Percentiles rank a stretch among this genome's conserved stretches.
phyloP scores from a whole-genome alignment of 1,140 invertebrate species.

The Metopolophium dirhodum region DNA sequence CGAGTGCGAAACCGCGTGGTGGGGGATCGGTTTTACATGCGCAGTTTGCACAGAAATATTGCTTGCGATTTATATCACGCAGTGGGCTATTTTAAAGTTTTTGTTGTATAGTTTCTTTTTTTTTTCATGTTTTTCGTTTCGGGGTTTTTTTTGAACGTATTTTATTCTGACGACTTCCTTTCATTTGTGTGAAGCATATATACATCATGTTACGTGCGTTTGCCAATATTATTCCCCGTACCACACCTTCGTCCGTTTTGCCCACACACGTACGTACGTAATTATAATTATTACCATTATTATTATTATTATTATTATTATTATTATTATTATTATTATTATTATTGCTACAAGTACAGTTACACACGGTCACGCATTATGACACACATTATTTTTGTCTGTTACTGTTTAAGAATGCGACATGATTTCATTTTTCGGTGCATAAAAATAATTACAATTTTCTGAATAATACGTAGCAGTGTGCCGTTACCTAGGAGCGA shows the following conservation, averaged over 20 bases:
- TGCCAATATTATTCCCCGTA: neutral
- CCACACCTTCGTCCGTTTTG: neutral
- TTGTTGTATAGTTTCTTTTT: neutral
- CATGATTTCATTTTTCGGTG: neutral
- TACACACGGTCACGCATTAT: neutral
- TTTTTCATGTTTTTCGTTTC: neutral
- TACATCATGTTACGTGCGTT: neutral
- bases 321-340: neutral
- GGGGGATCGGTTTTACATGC: conserved; percentile 32
- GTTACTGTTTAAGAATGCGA: neutral
- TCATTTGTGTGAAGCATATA: no score
- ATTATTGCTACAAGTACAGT: neutral
- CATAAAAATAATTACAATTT: neutral
- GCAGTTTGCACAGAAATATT: conserved; percentile 24
- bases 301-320: neutral
- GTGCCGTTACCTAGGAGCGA: neutral
- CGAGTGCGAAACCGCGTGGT: neutral
- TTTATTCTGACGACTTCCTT: neutral
- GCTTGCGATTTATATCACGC: conserved; percentile 32
- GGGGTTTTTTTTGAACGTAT: neutral
- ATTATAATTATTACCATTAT: conserved; percentile 19
- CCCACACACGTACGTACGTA: neutral
- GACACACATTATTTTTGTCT: neutral
- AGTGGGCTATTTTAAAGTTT: conserved; percentile 48
- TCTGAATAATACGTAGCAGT: neutral